Percentiles rank a stretch among this genome's conserved stretches.
phyloP scores from a whole-genome alignment of 2,888 invertebrate genomes.

The Eumerus sabulonum region DNA sequence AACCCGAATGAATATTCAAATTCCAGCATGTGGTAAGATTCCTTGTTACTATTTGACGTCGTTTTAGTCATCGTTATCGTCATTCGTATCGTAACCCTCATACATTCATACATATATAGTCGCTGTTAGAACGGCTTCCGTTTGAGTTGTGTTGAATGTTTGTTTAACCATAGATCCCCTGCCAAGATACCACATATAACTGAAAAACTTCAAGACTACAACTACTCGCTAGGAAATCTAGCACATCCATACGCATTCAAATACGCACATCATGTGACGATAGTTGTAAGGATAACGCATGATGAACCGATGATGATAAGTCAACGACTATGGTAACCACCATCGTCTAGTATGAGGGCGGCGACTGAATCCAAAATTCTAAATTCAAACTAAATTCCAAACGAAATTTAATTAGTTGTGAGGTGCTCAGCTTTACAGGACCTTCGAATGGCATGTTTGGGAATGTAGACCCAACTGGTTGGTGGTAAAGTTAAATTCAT shows the following conservation, averaged over 20 bases:
- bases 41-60: too few species aligned
- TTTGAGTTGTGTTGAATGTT: conserved; percentile 30
- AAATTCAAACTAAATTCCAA: conserved; percentile 30
- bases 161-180: conserved; percentile 1
- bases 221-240: too few species aligned
- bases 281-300: conserved; percentile 20
- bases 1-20: conserved; percentile 65
- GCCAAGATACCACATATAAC: too few species aligned
- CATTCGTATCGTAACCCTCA: conserved; percentile 1
- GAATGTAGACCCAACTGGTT: neutral
- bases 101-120: neutral
- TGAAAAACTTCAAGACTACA: too few species aligned
- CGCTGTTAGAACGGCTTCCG: neutral
- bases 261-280: conserved; percentile 8
- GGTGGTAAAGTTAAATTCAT: conserved; percentile 9
- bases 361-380: conserved; percentile 8
- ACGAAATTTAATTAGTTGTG: conserved; percentile 40
- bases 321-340: neutral
- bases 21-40: neutral
- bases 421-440: neutral
- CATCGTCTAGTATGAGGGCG: neutral
- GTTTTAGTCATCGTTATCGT: too few species aligned
- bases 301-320: neutral
- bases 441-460: too few species aligned
- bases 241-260: too few species aligned